These are phyloP conservation scores for Galbula dea DNA, from an alignment of 2,113 vertebrate species.

Conservation along the genomic window DNA sequence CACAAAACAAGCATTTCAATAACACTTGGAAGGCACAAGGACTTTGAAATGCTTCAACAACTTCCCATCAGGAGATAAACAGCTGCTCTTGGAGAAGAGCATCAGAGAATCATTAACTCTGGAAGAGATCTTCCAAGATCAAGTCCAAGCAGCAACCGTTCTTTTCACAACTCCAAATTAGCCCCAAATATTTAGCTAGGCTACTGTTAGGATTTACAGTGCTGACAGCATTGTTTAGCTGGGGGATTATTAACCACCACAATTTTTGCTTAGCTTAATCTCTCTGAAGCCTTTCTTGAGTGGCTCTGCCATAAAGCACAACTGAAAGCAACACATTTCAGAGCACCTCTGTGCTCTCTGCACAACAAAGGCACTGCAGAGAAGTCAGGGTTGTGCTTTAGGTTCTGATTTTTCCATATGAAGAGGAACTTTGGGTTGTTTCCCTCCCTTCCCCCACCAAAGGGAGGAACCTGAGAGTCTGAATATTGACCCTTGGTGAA, in stretches of 20 bases:
- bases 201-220: neutral
- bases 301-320: neutral
- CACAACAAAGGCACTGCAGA: neutral
- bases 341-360: neutral
- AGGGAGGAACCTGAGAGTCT: slow-evolving; percentile 78
- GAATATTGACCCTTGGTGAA: slow-evolving; percentile 77
- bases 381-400: neutral
- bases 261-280: slow-evolving; percentile 15
- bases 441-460: slow-evolving; percentile 35
- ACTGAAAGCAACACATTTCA: neutral
- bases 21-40: neutral
- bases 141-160: no score
- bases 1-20: neutral
- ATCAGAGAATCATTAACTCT: no score
- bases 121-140: no score
- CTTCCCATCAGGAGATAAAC: neutral
- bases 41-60: neutral
- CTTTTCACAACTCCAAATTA: neutral
- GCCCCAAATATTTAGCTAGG: neutral
- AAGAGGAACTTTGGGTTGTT: neutral
- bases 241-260: neutral
- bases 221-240: neutral
- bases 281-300: neutral
- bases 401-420: neutral
- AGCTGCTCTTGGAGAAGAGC: no score